phyloP scores from a whole-genome alignment of 2,113 vertebrate species.

The Syrrhaptes paradoxus region DNA sequence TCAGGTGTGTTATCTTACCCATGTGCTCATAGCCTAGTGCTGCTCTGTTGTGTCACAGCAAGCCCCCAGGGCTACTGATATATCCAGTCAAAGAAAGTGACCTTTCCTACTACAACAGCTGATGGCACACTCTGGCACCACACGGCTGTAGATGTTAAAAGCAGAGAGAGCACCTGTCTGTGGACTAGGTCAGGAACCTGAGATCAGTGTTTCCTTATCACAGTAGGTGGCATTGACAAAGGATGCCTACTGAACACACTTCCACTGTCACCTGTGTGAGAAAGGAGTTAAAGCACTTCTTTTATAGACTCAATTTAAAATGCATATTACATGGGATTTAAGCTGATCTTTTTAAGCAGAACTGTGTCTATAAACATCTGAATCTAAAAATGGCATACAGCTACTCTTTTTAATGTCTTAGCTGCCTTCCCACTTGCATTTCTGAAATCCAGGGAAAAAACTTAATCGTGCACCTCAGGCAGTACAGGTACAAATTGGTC shows the following conservation, averaged over 20 bases:
- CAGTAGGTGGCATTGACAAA: rapidly evolving
- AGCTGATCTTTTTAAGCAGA: neutral
- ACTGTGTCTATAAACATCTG: neutral
- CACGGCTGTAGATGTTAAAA: neutral
- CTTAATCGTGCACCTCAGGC: neutral
- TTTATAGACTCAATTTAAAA: neutral
- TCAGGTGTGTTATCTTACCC: neutral
- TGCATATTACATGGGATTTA: neutral
- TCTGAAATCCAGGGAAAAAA: neutral
- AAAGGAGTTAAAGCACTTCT: neutral
- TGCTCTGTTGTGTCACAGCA: neutral
- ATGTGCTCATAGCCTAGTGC: neutral
- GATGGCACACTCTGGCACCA: neutral
- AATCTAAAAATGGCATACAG: neutral
- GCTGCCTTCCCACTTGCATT: neutral
- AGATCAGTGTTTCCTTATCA: neutral
- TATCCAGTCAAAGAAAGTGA: neutral
- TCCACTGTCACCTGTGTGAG: neutral
- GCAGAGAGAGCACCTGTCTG: neutral
- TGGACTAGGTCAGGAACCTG: neutral
- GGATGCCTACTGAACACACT: neutral
- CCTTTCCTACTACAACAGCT: neutral
- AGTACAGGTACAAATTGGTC: neutral
- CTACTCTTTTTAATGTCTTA: neutral
- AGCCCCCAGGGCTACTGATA: neutral